Evolutionary conservation across 2,888 invertebrate species (phyloP).

Genomic region (Andrena camellia): DNA sequence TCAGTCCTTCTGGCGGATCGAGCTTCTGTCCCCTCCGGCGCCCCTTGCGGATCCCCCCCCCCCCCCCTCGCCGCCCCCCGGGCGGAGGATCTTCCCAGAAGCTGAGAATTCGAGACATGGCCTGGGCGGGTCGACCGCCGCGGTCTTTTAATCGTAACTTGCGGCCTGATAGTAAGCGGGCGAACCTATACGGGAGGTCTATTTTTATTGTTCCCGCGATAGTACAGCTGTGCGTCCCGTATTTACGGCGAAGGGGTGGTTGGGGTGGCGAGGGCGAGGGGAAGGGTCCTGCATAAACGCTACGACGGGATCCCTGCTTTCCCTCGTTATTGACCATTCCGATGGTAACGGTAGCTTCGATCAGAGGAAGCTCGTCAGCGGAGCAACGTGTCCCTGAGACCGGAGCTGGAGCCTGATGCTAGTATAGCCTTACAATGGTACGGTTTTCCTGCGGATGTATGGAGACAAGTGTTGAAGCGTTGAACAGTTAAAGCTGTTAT

Average conservation of each 20-base stretch:
- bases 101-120: constrained; percentile 77
- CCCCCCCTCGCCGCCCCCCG: constrained; percentile 15
- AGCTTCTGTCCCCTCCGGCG: constrained; percentile 28
- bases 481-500: too few relatives aligned
- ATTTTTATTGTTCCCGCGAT: constrained; percentile 81
- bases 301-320: constrained; percentile 14
- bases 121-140: constrained; percentile 77
- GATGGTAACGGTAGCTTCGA: constrained; percentile 46
- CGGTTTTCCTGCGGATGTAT: neutral
- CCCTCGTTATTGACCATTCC: constrained; percentile 52
- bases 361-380: constrained; percentile 13
- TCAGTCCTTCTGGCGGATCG: constrained; percentile 24
- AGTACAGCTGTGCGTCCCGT: constrained; percentile 64
- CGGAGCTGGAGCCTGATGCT: neutral
- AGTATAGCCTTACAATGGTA: neutral
- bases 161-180: constrained; percentile 68
- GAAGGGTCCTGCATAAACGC: constrained; percentile 37
- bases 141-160: constrained; percentile 81
- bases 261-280: constrained; percentile 1
- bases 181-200: constrained; percentile 75
- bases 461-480: too few relatives aligned
- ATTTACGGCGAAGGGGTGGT: constrained; percentile 44
- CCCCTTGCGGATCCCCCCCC: constrained; percentile 29
- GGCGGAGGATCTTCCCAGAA: constrained; percentile 52
- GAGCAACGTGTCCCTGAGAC: constrained; percentile 6